Conservation (phyloP, 1,140 invertebrate genomes). For the Babylonia areolata region DNA sequence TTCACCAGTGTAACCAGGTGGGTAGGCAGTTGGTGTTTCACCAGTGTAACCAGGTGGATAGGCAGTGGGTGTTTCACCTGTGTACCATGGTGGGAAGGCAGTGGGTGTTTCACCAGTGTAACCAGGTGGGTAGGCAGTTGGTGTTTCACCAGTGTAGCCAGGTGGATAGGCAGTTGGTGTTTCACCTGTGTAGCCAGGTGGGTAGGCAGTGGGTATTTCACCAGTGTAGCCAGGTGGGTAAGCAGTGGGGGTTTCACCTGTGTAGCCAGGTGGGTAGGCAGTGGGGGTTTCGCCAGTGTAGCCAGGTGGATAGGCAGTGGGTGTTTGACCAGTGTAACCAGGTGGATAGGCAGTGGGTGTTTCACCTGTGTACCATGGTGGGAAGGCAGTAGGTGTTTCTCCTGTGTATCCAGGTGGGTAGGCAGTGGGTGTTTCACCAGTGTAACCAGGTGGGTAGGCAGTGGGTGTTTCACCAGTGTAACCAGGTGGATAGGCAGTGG, state of each 20-base stretch:
- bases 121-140: not conserved
- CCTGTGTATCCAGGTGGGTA: slow-evolving; percentile 15
- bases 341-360: not conserved
- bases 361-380: slow-evolving; percentile 15
- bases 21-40: slow-evolving; percentile 21
- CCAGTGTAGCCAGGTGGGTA: not conserved
- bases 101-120: slow-evolving; percentile 13
- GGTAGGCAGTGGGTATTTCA: slow-evolving; percentile 19
- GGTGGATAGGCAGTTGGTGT: slow-evolving; percentile 20
- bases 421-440: not conserved
- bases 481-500: slow-evolving; percentile 25
- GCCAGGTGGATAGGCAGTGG: slow-evolving; percentile 13
- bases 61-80: slow-evolving; percentile 12
- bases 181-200: slow-evolving; percentile 10
- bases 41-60: slow-evolving; percentile 21
- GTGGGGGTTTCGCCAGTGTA: slow-evolving; percentile 20
- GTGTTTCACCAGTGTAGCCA: not conserved
- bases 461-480: slow-evolving; percentile 4
- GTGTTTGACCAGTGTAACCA: not conserved
- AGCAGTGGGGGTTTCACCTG: not conserved
- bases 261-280: slow-evolving; percentile 1
- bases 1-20: not conserved
- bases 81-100: not conserved
- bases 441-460: slow-evolving; percentile 5
- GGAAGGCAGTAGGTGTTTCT: not conserved